These are phyloP conservation scores for Mesopsocus fuscifrons DNA, from an alignment of 2,888 invertebrate genomes.

Conservation along the genomic window DNA sequence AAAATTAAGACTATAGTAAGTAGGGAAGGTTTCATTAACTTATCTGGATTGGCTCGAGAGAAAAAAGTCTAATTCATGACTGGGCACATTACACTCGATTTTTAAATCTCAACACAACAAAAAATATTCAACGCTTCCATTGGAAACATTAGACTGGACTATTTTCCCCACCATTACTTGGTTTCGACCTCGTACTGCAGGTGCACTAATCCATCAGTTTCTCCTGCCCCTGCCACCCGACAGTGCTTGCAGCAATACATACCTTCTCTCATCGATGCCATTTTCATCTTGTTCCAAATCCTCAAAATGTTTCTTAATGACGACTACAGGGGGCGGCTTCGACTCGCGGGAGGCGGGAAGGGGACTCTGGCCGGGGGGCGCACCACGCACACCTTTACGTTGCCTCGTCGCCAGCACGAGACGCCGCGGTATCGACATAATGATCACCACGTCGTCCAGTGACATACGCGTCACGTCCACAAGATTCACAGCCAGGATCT, in stretches of 20 bases:
- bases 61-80: no score
- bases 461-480: slow-evolving; percentile 97
- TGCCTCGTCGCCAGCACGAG: slow-evolving; percentile 85
- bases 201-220: no score
- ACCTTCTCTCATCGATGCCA: slow-evolving; percentile 7
- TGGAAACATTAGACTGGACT: no score
- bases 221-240: no score
- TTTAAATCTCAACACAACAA: no score
- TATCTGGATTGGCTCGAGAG: no score
- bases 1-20: no score
- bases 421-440: slow-evolving; percentile 96
- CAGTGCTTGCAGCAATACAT: background rate
- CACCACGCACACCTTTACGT: slow-evolving; percentile 42
- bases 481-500: slow-evolving; percentile 93
- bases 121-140: no score
- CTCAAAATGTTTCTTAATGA: slow-evolving; percentile 40
- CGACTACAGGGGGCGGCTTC: slow-evolving; percentile 81
- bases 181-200: no score
- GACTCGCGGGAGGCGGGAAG: slow-evolving; percentile 45
- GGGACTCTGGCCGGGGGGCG: slow-evolving; percentile 27
- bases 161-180: no score
- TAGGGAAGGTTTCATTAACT: no score
- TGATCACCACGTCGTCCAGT: slow-evolving; percentile 95
- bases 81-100: no score
- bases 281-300: slow-evolving; percentile 8